phyloP scores from a whole-genome alignment of 2,888 invertebrate genomes.

The Podotricha telesiphe region DNA sequence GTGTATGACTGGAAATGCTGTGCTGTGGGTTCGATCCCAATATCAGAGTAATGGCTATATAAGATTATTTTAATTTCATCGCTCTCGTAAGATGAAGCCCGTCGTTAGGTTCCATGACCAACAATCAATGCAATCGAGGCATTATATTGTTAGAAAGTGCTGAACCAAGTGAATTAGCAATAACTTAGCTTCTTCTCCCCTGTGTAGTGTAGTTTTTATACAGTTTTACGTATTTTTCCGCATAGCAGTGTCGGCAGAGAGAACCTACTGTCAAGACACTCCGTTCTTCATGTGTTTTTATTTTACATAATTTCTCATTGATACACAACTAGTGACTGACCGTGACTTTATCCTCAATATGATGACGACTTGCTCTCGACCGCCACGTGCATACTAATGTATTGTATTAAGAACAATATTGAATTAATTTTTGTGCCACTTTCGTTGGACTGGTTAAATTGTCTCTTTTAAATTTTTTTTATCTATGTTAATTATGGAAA shows the following conservation, averaged over 20 bases:
- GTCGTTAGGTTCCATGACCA: too few species aligned
- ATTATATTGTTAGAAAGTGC: too few species aligned
- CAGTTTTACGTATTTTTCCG: too few species aligned
- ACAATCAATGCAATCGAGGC: too few species aligned
- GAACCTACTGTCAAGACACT: neutral
- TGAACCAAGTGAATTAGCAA: too few species aligned
- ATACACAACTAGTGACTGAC: slow-evolving; percentile 22
- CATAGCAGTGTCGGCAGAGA: too few species aligned
- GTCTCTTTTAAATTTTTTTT: neutral
- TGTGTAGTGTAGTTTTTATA: too few species aligned
- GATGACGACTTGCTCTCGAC: slow-evolving; percentile 16
- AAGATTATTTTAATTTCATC: too few species aligned
- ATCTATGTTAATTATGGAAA: neutral
- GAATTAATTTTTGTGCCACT: slow-evolving; percentile 6
- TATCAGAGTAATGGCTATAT: too few species aligned
- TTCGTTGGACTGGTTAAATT: neutral
- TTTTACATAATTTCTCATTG: slow-evolving; percentile 29
- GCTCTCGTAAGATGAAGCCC: too few species aligned
- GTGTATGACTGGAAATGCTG: neutral
- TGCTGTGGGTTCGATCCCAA: neutral
- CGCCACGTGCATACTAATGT: slow-evolving; percentile 7
- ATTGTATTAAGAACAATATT: slow-evolving; percentile 14
- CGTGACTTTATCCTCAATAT: slow-evolving; percentile 31
- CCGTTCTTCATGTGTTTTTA: neutral
- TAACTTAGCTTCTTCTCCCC: too few species aligned